Conservation (phyloP, 2,797 vertebrate species). For the Hoplostethus mediterraneus region DNA sequence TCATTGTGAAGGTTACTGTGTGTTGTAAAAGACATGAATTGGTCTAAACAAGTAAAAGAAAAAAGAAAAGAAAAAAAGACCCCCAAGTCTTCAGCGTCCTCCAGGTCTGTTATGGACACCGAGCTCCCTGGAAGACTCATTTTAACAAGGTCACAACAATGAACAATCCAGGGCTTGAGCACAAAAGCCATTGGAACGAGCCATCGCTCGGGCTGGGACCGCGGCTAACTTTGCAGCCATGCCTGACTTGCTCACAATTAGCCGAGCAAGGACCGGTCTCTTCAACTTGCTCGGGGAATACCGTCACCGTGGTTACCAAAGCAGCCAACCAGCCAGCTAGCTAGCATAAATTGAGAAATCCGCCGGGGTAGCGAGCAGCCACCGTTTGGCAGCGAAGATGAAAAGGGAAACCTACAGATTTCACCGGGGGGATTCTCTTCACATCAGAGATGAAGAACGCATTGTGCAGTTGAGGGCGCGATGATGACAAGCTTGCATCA, state of each 20-base stretch:
- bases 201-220: slow-evolving; percentile 23
- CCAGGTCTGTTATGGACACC: background rate
- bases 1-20: background rate
- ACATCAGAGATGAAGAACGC: slow-evolving; percentile 40
- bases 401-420: background rate
- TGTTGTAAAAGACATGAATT: no score
- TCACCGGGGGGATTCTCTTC: background rate
- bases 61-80: no score
- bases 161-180: slow-evolving; percentile 3
- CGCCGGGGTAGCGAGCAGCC: slow-evolving; percentile 30
- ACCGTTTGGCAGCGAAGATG: slow-evolving; percentile 16
- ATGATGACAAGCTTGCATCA: slow-evolving; percentile 3
- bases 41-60: no score
- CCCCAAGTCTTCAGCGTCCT: background rate
- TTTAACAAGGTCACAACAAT: slow-evolving; percentile 28
- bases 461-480: slow-evolving; percentile 17
- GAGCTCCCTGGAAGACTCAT: slow-evolving; percentile 8
- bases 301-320: slow-evolving; percentile 79
- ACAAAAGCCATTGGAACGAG: slow-evolving; percentile 25
- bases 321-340: slow-evolving; percentile 71
- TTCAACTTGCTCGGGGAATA: slow-evolving; percentile 72
- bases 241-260: slow-evolving; percentile 77
- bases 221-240: slow-evolving; percentile 62
- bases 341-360: slow-evolving; percentile 76
- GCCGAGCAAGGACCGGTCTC: slow-evolving; percentile 57